Evolutionary conservation across 2,113 vertebrate species (phyloP).

Genomic region (Halichoeres trimaculatus): DNA sequence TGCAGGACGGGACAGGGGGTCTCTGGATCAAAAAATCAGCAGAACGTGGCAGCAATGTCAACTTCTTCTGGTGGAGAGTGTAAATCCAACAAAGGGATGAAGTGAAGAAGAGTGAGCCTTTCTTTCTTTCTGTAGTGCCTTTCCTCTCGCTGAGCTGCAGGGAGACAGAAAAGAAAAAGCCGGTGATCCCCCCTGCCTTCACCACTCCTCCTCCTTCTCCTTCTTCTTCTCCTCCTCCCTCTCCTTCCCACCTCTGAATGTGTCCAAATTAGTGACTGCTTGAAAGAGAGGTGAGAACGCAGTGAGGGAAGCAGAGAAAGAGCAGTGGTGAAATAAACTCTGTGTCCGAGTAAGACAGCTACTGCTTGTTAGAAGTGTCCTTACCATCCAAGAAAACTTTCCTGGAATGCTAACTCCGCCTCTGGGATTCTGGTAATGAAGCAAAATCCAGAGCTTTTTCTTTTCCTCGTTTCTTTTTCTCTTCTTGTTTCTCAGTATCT

Average conservation of each 20-base stretch:
- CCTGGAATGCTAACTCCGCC: conserved; percentile 28
- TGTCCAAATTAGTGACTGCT: conserved; percentile 57
- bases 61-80: conserved; percentile 35
- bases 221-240: conserved; percentile 22
- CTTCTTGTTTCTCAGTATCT: conserved; percentile 14
- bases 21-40: conserved; percentile 30
- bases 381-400: conserved; percentile 59
- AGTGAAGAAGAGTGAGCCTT: conserved; percentile 1
- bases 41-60: conserved; percentile 21
- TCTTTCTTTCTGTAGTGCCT: conserved; percentile 12
- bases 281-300: conserved; percentile 25
- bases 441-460: conserved; percentile 39
- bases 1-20: conserved; percentile 26
- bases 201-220: conserved; percentile 12
- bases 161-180: conserved; percentile 39
- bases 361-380: conserved; percentile 13
- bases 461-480: conserved; percentile 24
- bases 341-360: conserved; percentile 4
- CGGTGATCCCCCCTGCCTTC: conserved; percentile 51
- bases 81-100: conserved; percentile 32
- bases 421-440: conserved; percentile 37
- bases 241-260: conserved; percentile 43
- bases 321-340: conserved; percentile 20
- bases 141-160: conserved; percentile 51
- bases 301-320: conserved; percentile 1